Conservation (phyloP, 2,113 vertebrate species). For the Rissa tridactyla region DNA sequence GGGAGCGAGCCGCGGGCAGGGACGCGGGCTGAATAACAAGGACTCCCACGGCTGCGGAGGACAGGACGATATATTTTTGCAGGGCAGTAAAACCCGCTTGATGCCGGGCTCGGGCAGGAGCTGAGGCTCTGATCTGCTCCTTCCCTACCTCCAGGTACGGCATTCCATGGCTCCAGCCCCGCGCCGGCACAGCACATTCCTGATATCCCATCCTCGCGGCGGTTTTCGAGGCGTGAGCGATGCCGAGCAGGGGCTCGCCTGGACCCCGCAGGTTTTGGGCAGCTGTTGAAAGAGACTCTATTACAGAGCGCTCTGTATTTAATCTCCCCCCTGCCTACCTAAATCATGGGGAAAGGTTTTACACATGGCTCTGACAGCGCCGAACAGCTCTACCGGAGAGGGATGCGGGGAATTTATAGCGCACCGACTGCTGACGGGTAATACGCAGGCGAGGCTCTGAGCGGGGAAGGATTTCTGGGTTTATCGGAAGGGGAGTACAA, state of each 20-base stretch:
- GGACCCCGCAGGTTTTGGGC: not conserved
- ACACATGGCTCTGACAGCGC: not conserved
- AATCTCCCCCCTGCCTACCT: not conserved
- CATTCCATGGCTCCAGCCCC: not conserved
- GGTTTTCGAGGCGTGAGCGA: not conserved
- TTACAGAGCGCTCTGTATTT: not conserved
- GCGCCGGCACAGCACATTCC: accelerated
- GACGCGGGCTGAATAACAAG: not conserved
- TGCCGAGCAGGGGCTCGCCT: not conserved
- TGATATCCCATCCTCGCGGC: accelerated
- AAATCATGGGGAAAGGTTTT: slow-evolving; percentile 50
- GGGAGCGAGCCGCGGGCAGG: not conserved
- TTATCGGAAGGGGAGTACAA: slow-evolving; percentile 5
- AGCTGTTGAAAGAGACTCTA: not conserved
- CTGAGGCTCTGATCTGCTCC: not conserved
- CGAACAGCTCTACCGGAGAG: not conserved
- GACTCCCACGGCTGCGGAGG: not conserved
- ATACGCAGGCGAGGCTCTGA: not conserved
- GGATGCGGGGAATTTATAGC: slow-evolving; percentile 21
- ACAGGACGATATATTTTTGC: not conserved
- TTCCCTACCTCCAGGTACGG: not conserved
- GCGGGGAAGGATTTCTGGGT: not conserved
- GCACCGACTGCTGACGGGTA: not conserved
- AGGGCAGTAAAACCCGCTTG: not conserved
- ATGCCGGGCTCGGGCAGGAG: not conserved